phyloP scores from a whole-genome alignment of 2,888 invertebrate species.

The Linnaemya tessellans region DNA sequence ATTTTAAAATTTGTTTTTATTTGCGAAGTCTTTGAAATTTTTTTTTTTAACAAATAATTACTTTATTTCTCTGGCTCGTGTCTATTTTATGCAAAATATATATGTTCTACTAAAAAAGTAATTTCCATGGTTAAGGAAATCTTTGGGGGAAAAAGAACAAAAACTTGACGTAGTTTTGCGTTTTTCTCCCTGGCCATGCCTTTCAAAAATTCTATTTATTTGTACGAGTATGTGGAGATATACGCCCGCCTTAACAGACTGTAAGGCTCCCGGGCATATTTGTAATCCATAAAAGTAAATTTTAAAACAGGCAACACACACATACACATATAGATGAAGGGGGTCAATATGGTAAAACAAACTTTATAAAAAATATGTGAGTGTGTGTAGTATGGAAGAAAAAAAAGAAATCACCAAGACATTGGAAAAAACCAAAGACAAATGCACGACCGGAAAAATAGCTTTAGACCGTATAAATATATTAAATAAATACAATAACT shows the following conservation, averaged over 20 bases:
- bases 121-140: not conserved
- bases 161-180: not conserved
- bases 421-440: slow-evolving; percentile 66
- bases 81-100: slow-evolving; percentile 46
- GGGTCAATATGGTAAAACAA: slow-evolving; percentile 48
- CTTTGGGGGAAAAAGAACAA: not conserved
- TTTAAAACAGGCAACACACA: slow-evolving; percentile 58
- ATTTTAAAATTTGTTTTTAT: no score
- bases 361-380: slow-evolving; percentile 25
- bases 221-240: slow-evolving; percentile 37
- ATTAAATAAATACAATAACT: slow-evolving; percentile 51
- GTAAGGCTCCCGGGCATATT: slow-evolving; percentile 53
- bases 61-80: not conserved
- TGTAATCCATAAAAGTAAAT: slow-evolving; percentile 58
- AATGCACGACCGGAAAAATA: slow-evolving; percentile 69
- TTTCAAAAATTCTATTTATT: slow-evolving; percentile 67
- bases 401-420: slow-evolving; percentile 13
- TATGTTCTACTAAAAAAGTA: slow-evolving; percentile 18
- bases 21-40: not conserved
- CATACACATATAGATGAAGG: slow-evolving; percentile 46
- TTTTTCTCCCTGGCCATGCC: slow-evolving; percentile 12
- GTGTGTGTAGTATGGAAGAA: not conserved
- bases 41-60: not conserved
- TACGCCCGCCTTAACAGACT: slow-evolving; percentile 62
- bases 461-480: slow-evolving; percentile 63